Evolutionary conservation across 1,140 invertebrate genomes (phyloP).

Genomic region (Heliconius hermathena): DNA sequence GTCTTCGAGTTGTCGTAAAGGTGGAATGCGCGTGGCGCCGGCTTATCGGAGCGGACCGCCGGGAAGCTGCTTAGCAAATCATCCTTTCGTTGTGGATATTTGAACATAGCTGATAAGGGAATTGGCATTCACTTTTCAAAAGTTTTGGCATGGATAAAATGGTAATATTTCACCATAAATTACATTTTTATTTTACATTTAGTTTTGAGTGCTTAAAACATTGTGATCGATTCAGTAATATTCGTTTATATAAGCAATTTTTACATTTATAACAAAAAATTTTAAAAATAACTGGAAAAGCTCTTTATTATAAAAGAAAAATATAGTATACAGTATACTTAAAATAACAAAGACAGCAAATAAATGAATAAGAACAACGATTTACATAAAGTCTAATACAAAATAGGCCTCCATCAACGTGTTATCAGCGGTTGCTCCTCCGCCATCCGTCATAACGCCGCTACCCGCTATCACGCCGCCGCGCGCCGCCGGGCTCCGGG

Average conservation of each 20-base stretch:
- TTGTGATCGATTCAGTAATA: no score
- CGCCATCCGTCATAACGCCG: constrained; percentile 69
- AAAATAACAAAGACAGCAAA: not conserved
- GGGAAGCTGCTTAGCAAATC: constrained; percentile 33
- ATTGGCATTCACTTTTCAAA: constrained; percentile 1
- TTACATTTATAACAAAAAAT: not conserved
- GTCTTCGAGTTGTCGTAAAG: constrained; percentile 49
- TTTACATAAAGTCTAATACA: constrained; percentile 6
- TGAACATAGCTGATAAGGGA: constrained; percentile 15
- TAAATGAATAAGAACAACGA: not conserved
- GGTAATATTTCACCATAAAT: no score
- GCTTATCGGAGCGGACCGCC: constrained; percentile 27
- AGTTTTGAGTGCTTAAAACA: not conserved
- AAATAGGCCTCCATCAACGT: constrained; percentile 33
- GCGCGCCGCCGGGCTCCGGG: constrained; percentile 19
- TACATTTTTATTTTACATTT: no score
- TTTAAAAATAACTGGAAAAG: no score
- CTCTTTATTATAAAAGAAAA: not conserved
- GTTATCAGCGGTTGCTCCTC: constrained; percentile 27
- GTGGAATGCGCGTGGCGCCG: constrained; percentile 59
- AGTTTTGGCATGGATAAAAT: no score
- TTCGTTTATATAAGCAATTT: no score
- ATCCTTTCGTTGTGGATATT: constrained; percentile 17
- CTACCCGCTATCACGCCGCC: constrained; percentile 60
- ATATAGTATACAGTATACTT: not conserved